These are phyloP conservation scores for Phaonia tiefii DNA, from an alignment of 2,888 invertebrate genomes.

Conservation along the genomic window DNA sequence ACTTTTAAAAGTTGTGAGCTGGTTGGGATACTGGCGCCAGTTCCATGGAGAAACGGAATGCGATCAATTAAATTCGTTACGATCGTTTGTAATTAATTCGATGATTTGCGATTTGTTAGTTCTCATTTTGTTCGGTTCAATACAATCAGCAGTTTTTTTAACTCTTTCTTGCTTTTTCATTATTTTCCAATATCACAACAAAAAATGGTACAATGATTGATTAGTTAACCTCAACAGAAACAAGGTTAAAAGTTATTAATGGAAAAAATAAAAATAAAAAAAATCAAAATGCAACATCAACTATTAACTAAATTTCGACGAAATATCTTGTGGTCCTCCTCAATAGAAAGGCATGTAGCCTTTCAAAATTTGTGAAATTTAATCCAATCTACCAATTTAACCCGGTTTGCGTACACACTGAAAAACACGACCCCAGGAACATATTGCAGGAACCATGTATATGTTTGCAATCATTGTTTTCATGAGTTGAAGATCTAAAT, in stretches of 20 bases:
- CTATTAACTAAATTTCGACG: too few species aligned
- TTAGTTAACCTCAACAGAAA: slow-evolving; percentile 42
- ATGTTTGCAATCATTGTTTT: too few species aligned
- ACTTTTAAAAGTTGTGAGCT: background rate
- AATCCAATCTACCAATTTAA: too few species aligned
- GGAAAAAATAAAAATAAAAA: slow-evolving; percentile 11
- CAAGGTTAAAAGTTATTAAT: background rate
- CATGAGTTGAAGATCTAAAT: too few species aligned
- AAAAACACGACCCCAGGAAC: too few species aligned
- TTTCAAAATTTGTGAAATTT: too few species aligned
- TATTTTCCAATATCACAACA: slow-evolving; percentile 11
- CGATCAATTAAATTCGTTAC: slow-evolving; percentile 79
- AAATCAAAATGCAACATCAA: too few species aligned
- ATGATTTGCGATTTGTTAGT: slow-evolving; percentile 74
- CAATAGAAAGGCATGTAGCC: too few species aligned
- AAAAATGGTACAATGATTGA: slow-evolving; percentile 57
- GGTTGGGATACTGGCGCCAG: slow-evolving; percentile 59
- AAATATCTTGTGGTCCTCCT: too few species aligned
- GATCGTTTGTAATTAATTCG: slow-evolving; percentile 78
- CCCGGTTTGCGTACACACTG: too few species aligned
- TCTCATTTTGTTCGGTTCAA: slow-evolving; percentile 24
- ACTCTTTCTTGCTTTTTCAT: slow-evolving; percentile 13
- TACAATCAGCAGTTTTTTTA: slow-evolving; percentile 4
- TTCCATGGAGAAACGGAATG: slow-evolving; percentile 61
- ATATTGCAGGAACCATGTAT: too few species aligned